Evolutionary conservation across 2,888 invertebrate genomes (phyloP).

Genomic region (Noctua pronuba): DNA sequence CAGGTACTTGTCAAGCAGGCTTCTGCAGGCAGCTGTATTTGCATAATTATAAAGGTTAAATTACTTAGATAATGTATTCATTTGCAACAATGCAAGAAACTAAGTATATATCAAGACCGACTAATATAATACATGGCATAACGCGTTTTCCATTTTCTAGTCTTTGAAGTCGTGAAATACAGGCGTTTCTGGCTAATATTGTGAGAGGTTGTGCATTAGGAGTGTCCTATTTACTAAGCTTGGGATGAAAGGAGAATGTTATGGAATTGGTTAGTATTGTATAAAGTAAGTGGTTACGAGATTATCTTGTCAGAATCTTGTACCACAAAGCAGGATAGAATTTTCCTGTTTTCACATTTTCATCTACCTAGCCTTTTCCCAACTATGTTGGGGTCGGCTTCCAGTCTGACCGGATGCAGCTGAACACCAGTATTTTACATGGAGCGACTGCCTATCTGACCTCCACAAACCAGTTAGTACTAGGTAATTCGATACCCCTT

Average conservation of each 20-base stretch:
- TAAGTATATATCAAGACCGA: conserved; percentile 21
- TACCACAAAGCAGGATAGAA: background rate
- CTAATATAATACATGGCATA: conserved; percentile 53
- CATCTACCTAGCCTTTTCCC: too few species aligned
- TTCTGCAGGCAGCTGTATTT: conserved; percentile 65
- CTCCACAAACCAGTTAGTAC: too few species aligned
- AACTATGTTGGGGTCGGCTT: too few species aligned
- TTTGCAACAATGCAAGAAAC: conserved; percentile 57
- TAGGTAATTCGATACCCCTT: too few species aligned
- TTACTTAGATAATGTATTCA: conserved; percentile 65
- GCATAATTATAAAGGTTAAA: conserved; percentile 68
- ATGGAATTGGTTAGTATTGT: conserved; percentile 3
- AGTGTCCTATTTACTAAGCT: conserved; percentile 26
- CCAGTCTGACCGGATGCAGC: too few species aligned
- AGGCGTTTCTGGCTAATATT: conserved; percentile 43
- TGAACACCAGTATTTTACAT: too few species aligned
- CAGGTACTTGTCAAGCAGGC: conserved; percentile 54
- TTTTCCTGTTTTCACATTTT: background rate
- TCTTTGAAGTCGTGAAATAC: conserved; percentile 61
- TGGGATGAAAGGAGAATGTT: background rate
- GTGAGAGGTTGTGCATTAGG: conserved; percentile 32
- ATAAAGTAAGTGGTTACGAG: conserved; percentile 10
- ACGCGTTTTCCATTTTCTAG: conserved; percentile 31
- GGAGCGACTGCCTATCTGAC: too few species aligned
- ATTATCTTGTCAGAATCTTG: background rate